phyloP scores from a whole-genome alignment of 2,797 vertebrate species.

The Rhinoraja longicauda region DNA sequence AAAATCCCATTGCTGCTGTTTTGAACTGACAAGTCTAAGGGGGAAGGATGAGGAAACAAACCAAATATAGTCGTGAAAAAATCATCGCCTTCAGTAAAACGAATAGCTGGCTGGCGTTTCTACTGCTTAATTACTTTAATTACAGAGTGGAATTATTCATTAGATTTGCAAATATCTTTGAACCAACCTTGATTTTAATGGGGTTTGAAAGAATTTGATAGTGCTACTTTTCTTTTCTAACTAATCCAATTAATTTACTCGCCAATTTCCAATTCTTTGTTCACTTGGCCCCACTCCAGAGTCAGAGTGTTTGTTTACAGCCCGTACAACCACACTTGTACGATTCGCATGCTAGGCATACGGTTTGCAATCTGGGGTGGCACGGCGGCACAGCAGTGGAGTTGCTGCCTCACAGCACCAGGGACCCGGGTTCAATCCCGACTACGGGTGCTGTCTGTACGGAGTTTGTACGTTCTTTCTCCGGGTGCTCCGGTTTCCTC shows the following conservation, averaged over 20 bases:
- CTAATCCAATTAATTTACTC: conserved; percentile 21
- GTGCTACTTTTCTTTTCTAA: not conserved
- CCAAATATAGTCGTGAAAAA: not conserved
- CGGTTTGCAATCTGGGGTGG: not conserved
- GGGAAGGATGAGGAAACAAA: not conserved
- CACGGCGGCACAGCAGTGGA: too few relatives aligned
- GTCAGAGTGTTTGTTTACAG: not conserved
- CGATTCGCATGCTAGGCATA: not conserved
- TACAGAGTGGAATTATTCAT: not conserved
- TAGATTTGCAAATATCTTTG: not conserved
- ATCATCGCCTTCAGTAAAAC: not conserved
- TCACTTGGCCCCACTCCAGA: not conserved
- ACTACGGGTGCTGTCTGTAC: too few relatives aligned
- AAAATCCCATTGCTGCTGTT: not conserved
- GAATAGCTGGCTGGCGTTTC: not conserved
- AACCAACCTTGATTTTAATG: conserved; percentile 10
- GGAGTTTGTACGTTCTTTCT: too few relatives aligned
- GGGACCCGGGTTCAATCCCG: too few relatives aligned
- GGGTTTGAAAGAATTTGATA: not conserved
- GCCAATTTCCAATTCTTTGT: not conserved
- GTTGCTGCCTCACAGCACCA: too few relatives aligned
- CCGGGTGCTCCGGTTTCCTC: too few relatives aligned
- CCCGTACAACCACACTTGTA: not conserved
- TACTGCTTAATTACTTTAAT: conserved; percentile 1
- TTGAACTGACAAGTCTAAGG: not conserved